Base-by-base conservation (phyloP, 2,113 vertebrate species). In the Rhinoptilus africanus region DNA sequence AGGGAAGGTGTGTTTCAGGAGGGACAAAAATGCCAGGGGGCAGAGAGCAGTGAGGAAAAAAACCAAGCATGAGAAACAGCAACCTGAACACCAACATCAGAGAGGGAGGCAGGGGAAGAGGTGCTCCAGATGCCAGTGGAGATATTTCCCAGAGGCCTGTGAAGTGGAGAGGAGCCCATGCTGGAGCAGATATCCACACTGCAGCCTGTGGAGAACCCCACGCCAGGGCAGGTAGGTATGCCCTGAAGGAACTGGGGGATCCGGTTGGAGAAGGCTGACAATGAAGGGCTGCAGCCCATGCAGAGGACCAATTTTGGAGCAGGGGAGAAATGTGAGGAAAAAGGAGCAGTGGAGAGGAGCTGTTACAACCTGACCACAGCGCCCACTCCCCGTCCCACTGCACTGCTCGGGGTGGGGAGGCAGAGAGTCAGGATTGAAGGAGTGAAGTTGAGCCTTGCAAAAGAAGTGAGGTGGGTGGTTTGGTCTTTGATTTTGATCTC, bases 341-440 rank as follows among this genome's bases (percentile, higher is more conserved):
- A 63, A 85, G 12, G 34, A n/a, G 6, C 1, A 2, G 3, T 21
- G 56, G 28, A 63, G 35, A 27, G 10, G 23, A 85, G 8, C 24
- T 50, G 12, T 21, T 67, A 48, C 30, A 51, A 59, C 34, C n/a
- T 16, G 8, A 64, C 18, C 27, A 50, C 48, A 69, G 12, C 6
- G 12, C 4, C 18, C 13, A 9, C 56, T 78, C 13, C 22, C 15
- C 16, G 50, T 21, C 4, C 22, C 9, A 16, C 28, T 57, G 50
- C 0, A 0, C 5, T 1, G 0, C 26, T 53, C 6, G 9, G 7
- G 2, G 12, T 12, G 22, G 17, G 20, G 21, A 39, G 14, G 4
- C 50, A 63, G 27, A 41, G 5, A 50, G 8, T 5, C 0, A 0
- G 13, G 17, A 45, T 1, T 32, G 48, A 76, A 41, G 24, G 5